Conservation (phyloP, 1,140 invertebrate species). For the Dendrolimus kikuchii region DNA sequence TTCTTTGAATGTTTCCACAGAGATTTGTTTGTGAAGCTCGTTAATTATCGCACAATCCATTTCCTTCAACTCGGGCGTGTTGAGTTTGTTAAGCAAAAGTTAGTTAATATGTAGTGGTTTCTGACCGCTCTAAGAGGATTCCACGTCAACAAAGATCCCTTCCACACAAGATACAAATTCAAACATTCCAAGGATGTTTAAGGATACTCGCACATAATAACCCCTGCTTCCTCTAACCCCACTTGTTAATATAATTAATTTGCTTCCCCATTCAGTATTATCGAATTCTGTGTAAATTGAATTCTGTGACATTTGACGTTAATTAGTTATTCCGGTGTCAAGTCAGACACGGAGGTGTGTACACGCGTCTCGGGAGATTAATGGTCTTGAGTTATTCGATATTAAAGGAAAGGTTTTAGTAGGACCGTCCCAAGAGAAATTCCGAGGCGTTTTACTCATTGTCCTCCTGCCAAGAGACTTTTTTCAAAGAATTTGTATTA, state of each 20-base stretch:
- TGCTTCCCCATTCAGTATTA: conserved; percentile 3
- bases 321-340: conserved; percentile 22
- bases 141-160: background rate
- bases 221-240: background rate
- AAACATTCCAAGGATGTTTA: background rate
- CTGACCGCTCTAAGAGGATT: background rate
- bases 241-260: conserved; percentile 7
- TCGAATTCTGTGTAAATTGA: conserved; percentile 18
- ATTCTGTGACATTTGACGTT: conserved; percentile 19
- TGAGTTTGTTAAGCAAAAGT: background rate
- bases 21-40: no score
- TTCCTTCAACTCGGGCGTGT: no score
- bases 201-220: no score
- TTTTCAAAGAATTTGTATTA: no score
- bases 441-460: no score
- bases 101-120: conserved; percentile 1
- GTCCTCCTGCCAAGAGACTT: no score
- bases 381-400: conserved; percentile 17
- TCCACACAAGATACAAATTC: no score
- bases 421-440: background rate
- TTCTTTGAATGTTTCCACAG: no score
- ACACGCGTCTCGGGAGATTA: conserved; percentile 15
- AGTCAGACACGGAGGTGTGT: conserved; percentile 7
- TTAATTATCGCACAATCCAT: no score
- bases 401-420: conserved; percentile 18